Evolutionary conservation across 2,113 vertebrate species (phyloP).

Genomic region (Natator depressus): DNA sequence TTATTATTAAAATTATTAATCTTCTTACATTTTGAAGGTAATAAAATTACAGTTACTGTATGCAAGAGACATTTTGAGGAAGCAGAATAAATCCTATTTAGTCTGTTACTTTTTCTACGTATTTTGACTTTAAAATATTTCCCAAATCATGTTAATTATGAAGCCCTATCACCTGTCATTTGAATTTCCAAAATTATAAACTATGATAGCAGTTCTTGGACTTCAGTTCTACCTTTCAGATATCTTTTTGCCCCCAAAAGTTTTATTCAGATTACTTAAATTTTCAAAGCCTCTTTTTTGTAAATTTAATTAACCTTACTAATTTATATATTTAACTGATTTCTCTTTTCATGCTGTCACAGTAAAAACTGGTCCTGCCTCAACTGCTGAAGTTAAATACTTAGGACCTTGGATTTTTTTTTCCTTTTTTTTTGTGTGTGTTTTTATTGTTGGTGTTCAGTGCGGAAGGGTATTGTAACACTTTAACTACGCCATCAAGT

Average conservation of each 20-base stretch:
- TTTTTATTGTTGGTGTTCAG: constrained; percentile 8
- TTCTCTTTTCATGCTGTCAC: not conserved
- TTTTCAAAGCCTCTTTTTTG: constrained; percentile 20
- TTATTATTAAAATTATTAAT: not conserved
- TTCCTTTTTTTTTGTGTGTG: not conserved
- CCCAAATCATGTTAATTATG: constrained; percentile 25
- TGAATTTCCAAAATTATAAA: not conserved
- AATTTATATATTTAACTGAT: constrained; percentile 37
- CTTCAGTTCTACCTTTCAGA: not conserved
- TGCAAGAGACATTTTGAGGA: not conserved
- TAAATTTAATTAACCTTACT: constrained; percentile 63
- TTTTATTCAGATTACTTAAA: constrained; percentile 38
- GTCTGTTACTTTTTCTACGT: not conserved
- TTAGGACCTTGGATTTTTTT: constrained; percentile 15
- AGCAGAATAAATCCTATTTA: not conserved
- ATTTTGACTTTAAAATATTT: not conserved
- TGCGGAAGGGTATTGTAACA: not conserved
- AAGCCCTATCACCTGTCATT: not conserved
- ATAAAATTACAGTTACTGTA: not conserved
- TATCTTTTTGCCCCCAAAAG: not conserved
- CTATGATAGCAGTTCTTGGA: constrained; percentile 9
- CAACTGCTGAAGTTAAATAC: constrained; percentile 25
- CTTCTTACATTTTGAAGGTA: not conserved
- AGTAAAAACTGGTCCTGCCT: constrained; percentile 24
- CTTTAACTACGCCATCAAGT: not conserved